These are phyloP conservation scores for Beroe ovata DNA, from an alignment of 37 sponge, comb jelly and placozoan genomes.

Conservation along the genomic window DNA sequence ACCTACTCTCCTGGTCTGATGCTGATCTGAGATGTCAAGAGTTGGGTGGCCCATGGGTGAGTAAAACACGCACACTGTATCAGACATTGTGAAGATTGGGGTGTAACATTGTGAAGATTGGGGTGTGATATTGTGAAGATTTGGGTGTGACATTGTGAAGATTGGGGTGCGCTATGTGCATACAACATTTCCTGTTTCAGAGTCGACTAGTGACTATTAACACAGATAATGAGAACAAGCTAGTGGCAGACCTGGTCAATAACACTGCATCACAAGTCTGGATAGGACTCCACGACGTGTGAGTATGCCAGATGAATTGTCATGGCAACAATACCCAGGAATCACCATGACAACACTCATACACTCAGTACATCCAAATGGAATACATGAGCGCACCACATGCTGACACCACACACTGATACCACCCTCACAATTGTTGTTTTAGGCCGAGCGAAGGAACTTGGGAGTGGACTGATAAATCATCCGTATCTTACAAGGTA, in stretches of 20 bases:
- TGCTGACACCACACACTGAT: too few relatives aligned
- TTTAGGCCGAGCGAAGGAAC: conserved; percentile 36
- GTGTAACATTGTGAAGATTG: too few relatives aligned
- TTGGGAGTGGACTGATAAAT: conserved; percentile 60
- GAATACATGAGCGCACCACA: too few relatives aligned
- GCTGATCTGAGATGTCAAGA: conserved; percentile 21
- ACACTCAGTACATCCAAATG: too few relatives aligned
- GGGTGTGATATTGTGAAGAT: too few relatives aligned
- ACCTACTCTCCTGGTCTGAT: conserved; percentile 13
- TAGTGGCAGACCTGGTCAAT: neutral
- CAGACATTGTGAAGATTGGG: too few relatives aligned
- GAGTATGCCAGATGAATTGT: neutral
- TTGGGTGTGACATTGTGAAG: too few relatives aligned
- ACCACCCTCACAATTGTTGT: too few relatives aligned
- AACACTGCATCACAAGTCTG: neutral
- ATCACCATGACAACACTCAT: neutral
- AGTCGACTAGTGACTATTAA: conserved; percentile 26
- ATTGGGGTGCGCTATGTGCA: too few relatives aligned
- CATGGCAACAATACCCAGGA: neutral
- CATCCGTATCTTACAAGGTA: conserved; percentile 42
- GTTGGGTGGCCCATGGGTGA: conserved; percentile 28
- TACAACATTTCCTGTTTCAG: conserved; percentile 1
- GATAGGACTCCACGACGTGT: conserved; percentile 65
- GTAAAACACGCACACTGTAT: too few relatives aligned
- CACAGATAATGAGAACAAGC: neutral